These are phyloP conservation scores for Neosalanx taihuensis DNA, from an alignment of 2,797 vertebrate genomes.

Conservation along the genomic window DNA sequence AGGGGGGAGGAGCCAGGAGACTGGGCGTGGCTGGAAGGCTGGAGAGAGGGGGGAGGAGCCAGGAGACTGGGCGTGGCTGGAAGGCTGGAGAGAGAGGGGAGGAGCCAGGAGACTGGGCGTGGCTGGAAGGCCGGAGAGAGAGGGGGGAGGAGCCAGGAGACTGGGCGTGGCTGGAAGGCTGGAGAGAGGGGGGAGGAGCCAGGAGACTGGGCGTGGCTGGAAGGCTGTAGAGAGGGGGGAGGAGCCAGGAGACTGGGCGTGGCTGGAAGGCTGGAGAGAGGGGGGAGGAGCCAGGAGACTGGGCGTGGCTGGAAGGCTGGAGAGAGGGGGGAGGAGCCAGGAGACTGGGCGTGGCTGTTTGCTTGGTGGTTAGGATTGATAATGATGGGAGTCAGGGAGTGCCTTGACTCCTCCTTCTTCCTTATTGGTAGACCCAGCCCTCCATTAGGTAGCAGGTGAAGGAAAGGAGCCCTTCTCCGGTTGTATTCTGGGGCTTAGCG, in stretches of 20 bases:
- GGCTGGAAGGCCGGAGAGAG: too few species aligned
- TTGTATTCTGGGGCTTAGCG: constrained; percentile 31
- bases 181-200: constrained; percentile 30
- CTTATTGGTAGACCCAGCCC: background rate
- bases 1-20: constrained; percentile 36
- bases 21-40: too few species aligned
- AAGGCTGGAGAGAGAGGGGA: constrained; percentile 36
- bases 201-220: too few species aligned
- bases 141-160: constrained; percentile 18
- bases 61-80: constrained; percentile 11
- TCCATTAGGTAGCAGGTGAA: background rate
- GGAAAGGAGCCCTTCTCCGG: background rate
- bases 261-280: too few species aligned
- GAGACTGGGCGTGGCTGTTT: constrained; percentile 20
- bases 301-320: too few species aligned
- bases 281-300: too few species aligned
- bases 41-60: constrained; percentile 40
- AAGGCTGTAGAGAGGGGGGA: too few species aligned
- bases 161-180: too few species aligned
- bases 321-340: constrained; percentile 40
- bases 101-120: too few species aligned
- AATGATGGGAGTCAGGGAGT: constrained; percentile 43
- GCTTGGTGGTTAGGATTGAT: constrained; percentile 49
- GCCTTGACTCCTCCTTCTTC: constrained; percentile 27
- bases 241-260: constrained; percentile 43